Conservation (phyloP, 2,113 vertebrate species). For the Psilopogon haemacephalus region DNA sequence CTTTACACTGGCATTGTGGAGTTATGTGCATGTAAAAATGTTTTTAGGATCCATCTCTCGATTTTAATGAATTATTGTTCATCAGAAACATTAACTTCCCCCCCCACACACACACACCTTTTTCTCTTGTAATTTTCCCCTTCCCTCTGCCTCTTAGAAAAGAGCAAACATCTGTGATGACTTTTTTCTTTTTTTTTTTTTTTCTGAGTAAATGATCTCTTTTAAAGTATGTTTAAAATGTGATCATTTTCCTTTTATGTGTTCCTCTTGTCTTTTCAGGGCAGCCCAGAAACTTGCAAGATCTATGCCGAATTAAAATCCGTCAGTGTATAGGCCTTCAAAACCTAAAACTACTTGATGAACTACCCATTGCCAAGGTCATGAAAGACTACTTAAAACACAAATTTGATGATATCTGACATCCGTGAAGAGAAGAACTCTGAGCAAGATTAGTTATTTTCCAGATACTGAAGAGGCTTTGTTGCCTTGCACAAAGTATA, state of each 20-base stretch:
- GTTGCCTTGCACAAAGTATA: conserved; percentile 86
- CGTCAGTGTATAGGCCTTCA: conserved; percentile 97
- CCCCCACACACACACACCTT: no score
- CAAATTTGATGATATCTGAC: conserved; percentile 95
- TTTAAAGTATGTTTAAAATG: neutral
- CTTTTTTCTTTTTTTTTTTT: no score
- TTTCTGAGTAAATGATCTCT: neutral
- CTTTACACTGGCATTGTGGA: neutral
- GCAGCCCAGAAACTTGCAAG: conserved; percentile 93
- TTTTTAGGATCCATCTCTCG: neutral
- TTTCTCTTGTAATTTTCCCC: neutral
- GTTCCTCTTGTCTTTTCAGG: conserved; percentile 78
- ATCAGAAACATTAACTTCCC: neutral
- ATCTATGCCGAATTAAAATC: conserved; percentile 98
- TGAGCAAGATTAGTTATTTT: conserved; percentile 76
- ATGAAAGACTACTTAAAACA: conserved; percentile 99
- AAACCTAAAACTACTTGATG: conserved; percentile 92
- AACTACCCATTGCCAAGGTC: conserved; percentile 96
- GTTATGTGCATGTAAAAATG: neutral
- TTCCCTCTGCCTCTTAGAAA: neutral
- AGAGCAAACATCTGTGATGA: neutral
- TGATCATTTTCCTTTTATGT: neutral
- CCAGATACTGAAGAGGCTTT: conserved; percentile 79
- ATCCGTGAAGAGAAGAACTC: conserved; percentile 66
- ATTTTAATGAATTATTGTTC: neutral